Evolutionary conservation across 2,797 vertebrate genomes (phyloP).

Genomic region (Taenioides sp.): DNA sequence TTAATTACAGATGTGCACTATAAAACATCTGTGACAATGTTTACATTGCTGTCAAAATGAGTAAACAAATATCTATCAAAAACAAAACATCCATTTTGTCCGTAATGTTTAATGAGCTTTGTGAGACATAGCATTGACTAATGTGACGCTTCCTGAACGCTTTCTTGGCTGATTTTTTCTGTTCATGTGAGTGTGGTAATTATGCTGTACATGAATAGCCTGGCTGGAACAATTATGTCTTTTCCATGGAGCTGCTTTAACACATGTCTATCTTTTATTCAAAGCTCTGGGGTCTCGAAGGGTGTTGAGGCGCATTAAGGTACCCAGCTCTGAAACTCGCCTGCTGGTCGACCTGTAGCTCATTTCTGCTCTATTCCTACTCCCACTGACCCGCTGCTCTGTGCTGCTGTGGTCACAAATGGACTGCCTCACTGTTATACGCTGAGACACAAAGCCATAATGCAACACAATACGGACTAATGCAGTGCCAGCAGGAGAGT

Average conservation of each 20-base stretch:
- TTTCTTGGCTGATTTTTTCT: not conserved
- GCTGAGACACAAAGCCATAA: constrained; percentile 42
- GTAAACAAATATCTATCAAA: not conserved
- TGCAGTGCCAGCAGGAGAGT: constrained; percentile 29
- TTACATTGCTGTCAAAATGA: constrained; percentile 7
- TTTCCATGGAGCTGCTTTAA: constrained; percentile 3
- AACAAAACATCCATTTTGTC: not conserved
- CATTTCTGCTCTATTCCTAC: constrained; percentile 47
- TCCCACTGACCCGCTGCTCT: constrained; percentile 41
- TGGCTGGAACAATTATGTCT: constrained; percentile 10
- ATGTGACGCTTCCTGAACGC: not conserved
- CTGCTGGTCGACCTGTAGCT: constrained; percentile 50
- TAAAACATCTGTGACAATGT: constrained; percentile 1
- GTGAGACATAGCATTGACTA: not conserved
- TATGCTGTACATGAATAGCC: constrained; percentile 13
- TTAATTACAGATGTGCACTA: constrained; percentile 4
- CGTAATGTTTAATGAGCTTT: constrained; percentile 5
- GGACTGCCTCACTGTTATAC: constrained; percentile 20
- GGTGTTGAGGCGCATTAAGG: constrained; percentile 30
- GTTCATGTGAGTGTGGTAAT: constrained; percentile 7
- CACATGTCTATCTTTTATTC: constrained; percentile 20
- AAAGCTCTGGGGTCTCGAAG: constrained; percentile 29
- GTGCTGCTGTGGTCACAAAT: constrained; percentile 30
- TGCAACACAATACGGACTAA: constrained; percentile 42
- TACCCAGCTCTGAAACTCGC: constrained; percentile 22